Conservation (phyloP, 2,797 vertebrate genomes). For the Manis javanica region DNA sequence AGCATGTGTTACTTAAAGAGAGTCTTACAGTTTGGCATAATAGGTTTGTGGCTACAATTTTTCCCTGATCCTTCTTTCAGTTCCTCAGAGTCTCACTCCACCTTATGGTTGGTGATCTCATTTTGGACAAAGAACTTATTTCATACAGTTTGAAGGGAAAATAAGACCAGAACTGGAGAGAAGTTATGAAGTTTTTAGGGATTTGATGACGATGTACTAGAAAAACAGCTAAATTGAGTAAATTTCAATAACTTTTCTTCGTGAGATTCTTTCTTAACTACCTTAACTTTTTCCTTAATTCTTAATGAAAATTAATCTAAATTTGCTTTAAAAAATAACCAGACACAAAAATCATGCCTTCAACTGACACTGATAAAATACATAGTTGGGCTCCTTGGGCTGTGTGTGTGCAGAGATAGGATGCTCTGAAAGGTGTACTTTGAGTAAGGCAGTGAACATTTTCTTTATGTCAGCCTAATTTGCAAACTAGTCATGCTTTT, state of each 20-base stretch:
- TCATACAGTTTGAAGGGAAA: slow-evolving; percentile 27
- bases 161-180: slow-evolving; percentile 6
- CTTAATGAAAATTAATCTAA: background rate
- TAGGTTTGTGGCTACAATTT: background rate
- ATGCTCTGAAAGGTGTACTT: background rate
- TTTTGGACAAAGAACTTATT: slow-evolving; percentile 36
- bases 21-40: background rate
- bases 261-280: background rate
- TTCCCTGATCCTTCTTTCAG: background rate
- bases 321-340: background rate
- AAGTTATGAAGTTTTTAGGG: background rate
- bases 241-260: background rate
- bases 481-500: background rate
- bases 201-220: background rate
- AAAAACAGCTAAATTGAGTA: background rate
- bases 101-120: background rate
- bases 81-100: background rate
- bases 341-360: background rate
- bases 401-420: background rate
- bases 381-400: background rate
- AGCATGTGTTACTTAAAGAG: background rate
- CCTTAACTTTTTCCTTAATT: background rate
- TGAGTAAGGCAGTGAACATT: background rate
- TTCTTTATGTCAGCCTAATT: background rate
- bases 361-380: background rate